Percentiles rank a stretch among this genome's conserved stretches.
phyloP scores from a whole-genome alignment of 1,140 invertebrate genomes.

The Drosophila hydei region DNA sequence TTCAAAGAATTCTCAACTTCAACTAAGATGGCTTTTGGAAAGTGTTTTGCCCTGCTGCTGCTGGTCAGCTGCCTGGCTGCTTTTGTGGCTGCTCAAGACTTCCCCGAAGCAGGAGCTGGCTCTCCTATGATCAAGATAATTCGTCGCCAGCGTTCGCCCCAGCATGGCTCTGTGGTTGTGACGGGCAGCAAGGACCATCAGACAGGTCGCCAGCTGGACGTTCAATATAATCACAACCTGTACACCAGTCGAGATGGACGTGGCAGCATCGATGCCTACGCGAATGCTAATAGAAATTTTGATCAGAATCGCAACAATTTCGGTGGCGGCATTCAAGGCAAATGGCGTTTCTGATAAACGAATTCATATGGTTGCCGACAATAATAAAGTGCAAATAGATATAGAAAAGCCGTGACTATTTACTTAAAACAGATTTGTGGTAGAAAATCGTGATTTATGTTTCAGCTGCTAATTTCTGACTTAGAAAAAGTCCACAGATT shows the following conservation, averaged over 20 bases:
- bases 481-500: not conserved
- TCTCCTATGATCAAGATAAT: not conserved
- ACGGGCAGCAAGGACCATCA: conserved; percentile 51
- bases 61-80: conserved; percentile 35
- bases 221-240: conserved; percentile 72
- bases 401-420: not conserved
- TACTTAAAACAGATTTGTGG: not conserved
- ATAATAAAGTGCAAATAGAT: conserved; percentile 11
- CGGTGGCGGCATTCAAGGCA: conserved; percentile 52
- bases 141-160: conserved; percentile 48
- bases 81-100: conserved; percentile 10
- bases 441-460: conserved; percentile 3
- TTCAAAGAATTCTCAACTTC: not conserved
- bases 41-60: conserved; percentile 30
- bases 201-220: conserved; percentile 49
- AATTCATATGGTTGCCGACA: not conserved
- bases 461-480: not conserved
- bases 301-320: conserved; percentile 64
- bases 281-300: conserved; percentile 66
- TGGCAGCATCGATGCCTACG: conserved; percentile 70
- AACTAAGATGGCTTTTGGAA: conserved; percentile 47
- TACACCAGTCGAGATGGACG: conserved; percentile 63
- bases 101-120: not conserved
- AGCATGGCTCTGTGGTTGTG: conserved; percentile 49
- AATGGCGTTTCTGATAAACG: conserved; percentile 53